phyloP scores from a whole-genome alignment of 2,888 invertebrate species.

The Pristionchus maxplancki region DNA sequence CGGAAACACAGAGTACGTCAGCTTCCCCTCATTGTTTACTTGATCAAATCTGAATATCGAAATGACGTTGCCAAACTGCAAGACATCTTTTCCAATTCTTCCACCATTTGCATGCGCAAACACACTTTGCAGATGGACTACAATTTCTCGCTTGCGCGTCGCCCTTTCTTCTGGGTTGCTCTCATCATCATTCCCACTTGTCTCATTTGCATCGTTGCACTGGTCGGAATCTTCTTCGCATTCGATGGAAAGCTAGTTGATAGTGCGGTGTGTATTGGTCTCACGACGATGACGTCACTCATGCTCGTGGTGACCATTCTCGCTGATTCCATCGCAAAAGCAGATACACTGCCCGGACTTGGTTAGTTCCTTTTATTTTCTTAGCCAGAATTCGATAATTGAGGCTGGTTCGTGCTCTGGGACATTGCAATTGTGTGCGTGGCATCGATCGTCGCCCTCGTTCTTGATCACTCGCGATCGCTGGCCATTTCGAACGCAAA shows the following conservation, averaged over 20 bases:
- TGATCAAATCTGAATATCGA: too few relatives aligned
- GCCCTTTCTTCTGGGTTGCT: neutral
- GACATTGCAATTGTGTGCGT: neutral
- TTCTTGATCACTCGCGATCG: neutral
- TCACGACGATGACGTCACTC: constrained; percentile 19
- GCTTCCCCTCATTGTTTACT: too few relatives aligned
- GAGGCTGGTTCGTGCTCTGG: neutral
- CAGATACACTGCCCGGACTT: neutral
- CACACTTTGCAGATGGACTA: neutral
- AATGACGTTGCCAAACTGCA: too few relatives aligned
- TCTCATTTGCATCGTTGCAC: neutral
- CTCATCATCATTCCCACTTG: constrained; percentile 17
- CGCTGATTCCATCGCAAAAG: neutral
- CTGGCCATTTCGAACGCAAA: neutral
- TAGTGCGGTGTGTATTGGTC: neutral
- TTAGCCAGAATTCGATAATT: too few relatives aligned
- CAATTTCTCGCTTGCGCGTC: neutral
- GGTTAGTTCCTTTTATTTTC: neutral
- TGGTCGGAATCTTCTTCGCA: neutral
- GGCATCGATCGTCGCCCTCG: neutral
- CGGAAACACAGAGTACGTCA: neutral
- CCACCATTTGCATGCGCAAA: too few relatives aligned
- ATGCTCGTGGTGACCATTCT: constrained; percentile 5
- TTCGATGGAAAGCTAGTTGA: neutral
- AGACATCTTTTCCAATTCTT: too few relatives aligned